phyloP scores from a whole-genome alignment of 2,113 vertebrate species.

The Chionomys nivalis region DNA sequence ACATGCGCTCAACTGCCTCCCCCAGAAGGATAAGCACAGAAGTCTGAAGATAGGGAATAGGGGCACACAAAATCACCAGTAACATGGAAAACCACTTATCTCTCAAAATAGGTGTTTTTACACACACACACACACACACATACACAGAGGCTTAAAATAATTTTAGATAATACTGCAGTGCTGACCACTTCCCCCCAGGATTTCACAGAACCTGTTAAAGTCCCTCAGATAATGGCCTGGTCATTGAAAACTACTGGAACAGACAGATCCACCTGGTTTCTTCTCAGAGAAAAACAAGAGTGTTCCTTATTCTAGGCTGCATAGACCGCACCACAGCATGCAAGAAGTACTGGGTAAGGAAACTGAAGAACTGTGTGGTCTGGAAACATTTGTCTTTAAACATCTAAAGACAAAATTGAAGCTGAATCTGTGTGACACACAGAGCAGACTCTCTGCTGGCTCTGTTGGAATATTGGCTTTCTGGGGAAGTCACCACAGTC shows the following conservation, averaged over 20 bases:
- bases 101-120: neutral
- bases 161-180: neutral
- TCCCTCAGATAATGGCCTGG: neutral
- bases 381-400: neutral
- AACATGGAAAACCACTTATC: neutral
- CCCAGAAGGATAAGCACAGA: no score
- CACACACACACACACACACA: neutral
- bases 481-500: neutral
- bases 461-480: neutral
- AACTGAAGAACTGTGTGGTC: neutral
- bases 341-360: neutral
- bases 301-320: neutral
- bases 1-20: neutral
- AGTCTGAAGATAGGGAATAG: neutral
- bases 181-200: neutral
- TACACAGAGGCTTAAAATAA: neutral
- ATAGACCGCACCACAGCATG: neutral
- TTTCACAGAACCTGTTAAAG: neutral
- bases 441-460: neutral
- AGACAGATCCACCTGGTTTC: neutral
- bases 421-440: neutral
- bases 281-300: neutral
- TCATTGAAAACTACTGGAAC: neutral
- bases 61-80: accelerated
- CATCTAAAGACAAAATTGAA: neutral